Evolutionary conservation across 2,888 invertebrate genomes (phyloP).

Genomic region (Pandemis heparana): DNA sequence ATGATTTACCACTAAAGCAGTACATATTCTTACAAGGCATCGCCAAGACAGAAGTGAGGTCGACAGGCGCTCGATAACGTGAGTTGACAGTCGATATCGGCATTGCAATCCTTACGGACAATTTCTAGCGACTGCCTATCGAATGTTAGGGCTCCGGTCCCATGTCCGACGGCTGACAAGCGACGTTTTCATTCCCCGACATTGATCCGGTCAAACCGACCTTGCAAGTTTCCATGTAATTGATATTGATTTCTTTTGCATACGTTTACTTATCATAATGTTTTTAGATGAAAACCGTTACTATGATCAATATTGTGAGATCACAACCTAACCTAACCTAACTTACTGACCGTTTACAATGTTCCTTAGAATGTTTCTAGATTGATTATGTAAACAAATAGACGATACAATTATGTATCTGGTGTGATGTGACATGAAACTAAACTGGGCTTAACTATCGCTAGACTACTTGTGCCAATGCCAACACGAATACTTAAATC

Average conservation of each 20-base stretch:
- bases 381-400: too few relatives aligned
- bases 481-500: background rate
- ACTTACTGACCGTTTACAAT: too few relatives aligned
- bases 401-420: too few relatives aligned
- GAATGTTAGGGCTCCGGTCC: slow-evolving; percentile 9
- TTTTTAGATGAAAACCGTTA: too few relatives aligned
- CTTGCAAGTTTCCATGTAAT: slow-evolving; percentile 18
- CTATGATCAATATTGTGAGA: too few relatives aligned
- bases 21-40: background rate
- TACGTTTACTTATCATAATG: background rate
- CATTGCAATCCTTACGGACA: background rate
- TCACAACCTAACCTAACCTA: too few relatives aligned
- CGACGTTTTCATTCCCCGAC: slow-evolving; percentile 4
- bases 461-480: too few relatives aligned
- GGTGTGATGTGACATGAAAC: too few relatives aligned
- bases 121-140: background rate
- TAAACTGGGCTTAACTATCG: too few relatives aligned
- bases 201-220: slow-evolving; percentile 16
- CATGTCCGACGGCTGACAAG: background rate
- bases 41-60: background rate
- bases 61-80: background rate
- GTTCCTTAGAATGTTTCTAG: too few relatives aligned
- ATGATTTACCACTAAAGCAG: background rate
- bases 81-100: slow-evolving; percentile 4
- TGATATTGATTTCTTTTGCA: slow-evolving; percentile 28